Percentiles rank a stretch among this genome's conserved stretches.
Evolutionary conservation across 2,113 vertebrate species (phyloP).

Genomic region (Ploceus nigricollis): DNA sequence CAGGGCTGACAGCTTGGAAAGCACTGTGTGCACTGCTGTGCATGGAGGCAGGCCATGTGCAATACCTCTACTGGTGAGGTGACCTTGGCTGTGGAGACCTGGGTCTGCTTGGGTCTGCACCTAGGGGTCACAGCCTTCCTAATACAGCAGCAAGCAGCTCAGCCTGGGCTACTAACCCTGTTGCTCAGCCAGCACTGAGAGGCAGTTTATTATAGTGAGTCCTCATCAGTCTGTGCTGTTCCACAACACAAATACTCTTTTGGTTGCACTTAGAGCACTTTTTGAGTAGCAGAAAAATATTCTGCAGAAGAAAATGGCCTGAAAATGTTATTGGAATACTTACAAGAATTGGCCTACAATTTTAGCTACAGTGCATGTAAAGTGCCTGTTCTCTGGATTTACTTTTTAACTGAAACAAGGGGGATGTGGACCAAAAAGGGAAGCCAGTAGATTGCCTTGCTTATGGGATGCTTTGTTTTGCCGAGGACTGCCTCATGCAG

Average conservation of each 20-base stretch:
- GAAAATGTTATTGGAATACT: neutral
- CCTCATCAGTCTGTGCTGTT: neutral
- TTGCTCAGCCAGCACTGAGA: fast-evolving
- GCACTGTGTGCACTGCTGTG: neutral
- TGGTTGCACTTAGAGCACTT: neutral
- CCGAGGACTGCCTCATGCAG: neutral
- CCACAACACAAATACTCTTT: neutral
- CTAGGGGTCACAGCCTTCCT: neutral
- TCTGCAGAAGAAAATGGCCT: neutral
- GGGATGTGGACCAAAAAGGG: neutral
- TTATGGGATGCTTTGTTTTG: neutral
- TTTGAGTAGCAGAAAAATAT: neutral
- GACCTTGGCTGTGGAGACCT: fast-evolving
- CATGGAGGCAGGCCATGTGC: fast-evolving
- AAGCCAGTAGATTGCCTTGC: neutral
- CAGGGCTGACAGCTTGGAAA: neutral
- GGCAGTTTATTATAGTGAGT: neutral
- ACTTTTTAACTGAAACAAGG: neutral
- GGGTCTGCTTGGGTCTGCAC: neutral
- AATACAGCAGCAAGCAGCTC: fast-evolving
- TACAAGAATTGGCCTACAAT: neutral
- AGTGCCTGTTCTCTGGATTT: neutral
- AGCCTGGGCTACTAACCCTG: fast-evolving
- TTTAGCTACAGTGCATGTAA: neutral
- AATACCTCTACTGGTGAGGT: neutral